These are phyloP conservation scores for Morpho helenor DNA, from an alignment of 2,888 invertebrate genomes.

Conservation along the genomic window DNA sequence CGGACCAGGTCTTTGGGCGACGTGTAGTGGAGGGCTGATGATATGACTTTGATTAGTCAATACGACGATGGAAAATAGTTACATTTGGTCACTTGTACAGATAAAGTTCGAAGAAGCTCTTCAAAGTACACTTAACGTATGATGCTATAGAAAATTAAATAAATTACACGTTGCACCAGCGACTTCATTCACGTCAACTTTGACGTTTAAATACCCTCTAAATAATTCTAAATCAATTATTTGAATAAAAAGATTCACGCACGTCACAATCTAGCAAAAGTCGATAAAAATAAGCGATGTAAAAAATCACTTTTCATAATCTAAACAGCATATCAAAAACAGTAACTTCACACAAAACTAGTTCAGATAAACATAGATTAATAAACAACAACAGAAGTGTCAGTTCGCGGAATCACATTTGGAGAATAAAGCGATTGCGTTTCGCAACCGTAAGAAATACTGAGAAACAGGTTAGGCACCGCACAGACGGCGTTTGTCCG, in stretches of 20 bases:
- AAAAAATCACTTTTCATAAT: slow-evolving; percentile 42
- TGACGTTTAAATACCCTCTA: too few relatives aligned
- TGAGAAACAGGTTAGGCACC: slow-evolving; percentile 66
- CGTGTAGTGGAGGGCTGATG: too few relatives aligned
- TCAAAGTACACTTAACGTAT: too few relatives aligned
- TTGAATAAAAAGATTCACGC: background rate
- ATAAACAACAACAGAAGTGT: slow-evolving; percentile 71
- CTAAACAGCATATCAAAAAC: slow-evolving; percentile 33
- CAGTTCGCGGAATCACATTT: slow-evolving; percentile 61
- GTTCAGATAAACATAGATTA: slow-evolving; percentile 68
- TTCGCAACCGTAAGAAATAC: slow-evolving; percentile 68
- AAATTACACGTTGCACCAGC: too few relatives aligned
- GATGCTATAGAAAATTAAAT: too few relatives aligned
- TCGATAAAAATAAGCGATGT: slow-evolving; percentile 33
- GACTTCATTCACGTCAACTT: too few relatives aligned
- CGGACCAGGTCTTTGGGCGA: too few relatives aligned
- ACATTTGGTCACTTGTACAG: too few relatives aligned
- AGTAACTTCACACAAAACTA: slow-evolving; percentile 34
- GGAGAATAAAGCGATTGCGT: slow-evolving; percentile 67
- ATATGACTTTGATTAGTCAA: too few relatives aligned
- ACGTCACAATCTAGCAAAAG: background rate
- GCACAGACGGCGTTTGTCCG: slow-evolving; percentile 25
- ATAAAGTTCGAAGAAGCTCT: too few relatives aligned
- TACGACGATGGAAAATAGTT: too few relatives aligned
- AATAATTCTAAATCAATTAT: too few relatives aligned